Evolutionary conservation across 2,888 invertebrate genomes (phyloP).

Genomic region (Griposia aprilina): DNA sequence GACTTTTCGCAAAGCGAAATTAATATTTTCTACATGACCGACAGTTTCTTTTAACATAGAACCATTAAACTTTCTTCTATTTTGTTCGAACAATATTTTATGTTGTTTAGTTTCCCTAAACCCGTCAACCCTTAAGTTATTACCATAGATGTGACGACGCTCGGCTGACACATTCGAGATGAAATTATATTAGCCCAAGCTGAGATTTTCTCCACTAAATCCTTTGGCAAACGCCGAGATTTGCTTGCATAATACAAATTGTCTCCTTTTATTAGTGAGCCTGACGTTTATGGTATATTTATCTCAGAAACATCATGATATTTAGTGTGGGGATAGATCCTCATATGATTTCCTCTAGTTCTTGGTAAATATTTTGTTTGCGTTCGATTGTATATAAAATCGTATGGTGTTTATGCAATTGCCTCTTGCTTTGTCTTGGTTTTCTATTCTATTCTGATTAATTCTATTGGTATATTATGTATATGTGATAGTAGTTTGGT

Average conservation of each 20-base stretch:
- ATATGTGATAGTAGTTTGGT: neutral
- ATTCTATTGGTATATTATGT: slow-evolving; percentile 17
- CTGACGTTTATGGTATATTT: slow-evolving; percentile 61
- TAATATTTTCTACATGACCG: neutral
- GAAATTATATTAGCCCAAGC: slow-evolving; percentile 79
- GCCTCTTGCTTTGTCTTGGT: slow-evolving; percentile 1
- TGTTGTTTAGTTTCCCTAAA: slow-evolving; percentile 23
- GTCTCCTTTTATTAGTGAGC: slow-evolving; percentile 62
- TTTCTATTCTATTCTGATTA: slow-evolving; percentile 14
- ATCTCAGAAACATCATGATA: slow-evolving; percentile 43
- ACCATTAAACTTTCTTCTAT: slow-evolving; percentile 8
- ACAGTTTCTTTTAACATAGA: neutral
- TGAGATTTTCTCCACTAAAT: slow-evolving; percentile 69
- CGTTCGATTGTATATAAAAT: slow-evolving; percentile 8
- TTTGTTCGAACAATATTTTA: slow-evolving; percentile 33
- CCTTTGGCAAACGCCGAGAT: slow-evolving; percentile 57
- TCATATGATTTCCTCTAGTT: slow-evolving; percentile 4
- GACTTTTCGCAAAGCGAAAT: slow-evolving; percentile 5
- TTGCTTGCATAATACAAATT: slow-evolving; percentile 67
- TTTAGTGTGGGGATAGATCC: slow-evolving; percentile 20
- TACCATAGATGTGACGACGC: slow-evolving; percentile 73
- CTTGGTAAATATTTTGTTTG: slow-evolving; percentile 22
- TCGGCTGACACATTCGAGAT: slow-evolving; percentile 75
- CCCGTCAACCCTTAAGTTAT: slow-evolving; percentile 71
- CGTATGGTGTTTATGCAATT: slow-evolving; percentile 11